Evolutionary conservation across 2,113 vertebrate genomes (phyloP).

Genomic region (Falcunculus frontatus): DNA sequence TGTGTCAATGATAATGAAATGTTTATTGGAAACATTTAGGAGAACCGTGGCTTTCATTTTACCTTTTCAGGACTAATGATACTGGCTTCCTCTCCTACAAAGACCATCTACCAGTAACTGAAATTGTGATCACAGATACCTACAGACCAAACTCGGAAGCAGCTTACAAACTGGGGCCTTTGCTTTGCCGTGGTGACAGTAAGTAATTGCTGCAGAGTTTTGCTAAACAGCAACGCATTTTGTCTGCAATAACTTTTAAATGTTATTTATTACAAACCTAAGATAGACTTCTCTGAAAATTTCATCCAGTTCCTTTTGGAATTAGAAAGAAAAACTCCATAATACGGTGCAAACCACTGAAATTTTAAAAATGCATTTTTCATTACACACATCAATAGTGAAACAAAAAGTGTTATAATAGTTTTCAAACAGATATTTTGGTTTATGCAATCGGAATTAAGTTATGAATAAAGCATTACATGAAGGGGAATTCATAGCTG

Average conservation of each 20-base stretch:
- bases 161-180: slow-evolving; percentile 85
- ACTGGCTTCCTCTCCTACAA: slow-evolving; percentile 87
- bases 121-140: slow-evolving; percentile 85
- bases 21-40: not conserved
- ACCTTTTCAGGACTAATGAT: slow-evolving; percentile 82
- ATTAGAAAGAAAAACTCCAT: not conserved
- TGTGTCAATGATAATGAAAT: not conserved
- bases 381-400: fast-evolving
- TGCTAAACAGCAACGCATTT: not conserved
- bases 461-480: not conserved
- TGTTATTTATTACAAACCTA: not conserved
- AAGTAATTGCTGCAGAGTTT: slow-evolving; percentile 68
- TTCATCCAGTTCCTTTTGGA: not conserved
- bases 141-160: slow-evolving; percentile 82
- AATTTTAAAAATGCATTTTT: not conserved
- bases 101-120: slow-evolving; percentile 85
- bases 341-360: not conserved
- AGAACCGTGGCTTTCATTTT: not conserved
- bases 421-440: not conserved
- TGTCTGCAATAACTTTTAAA: not conserved
- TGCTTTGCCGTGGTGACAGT: slow-evolving; percentile 90
- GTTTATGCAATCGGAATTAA: not conserved
- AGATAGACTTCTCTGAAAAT: not conserved
- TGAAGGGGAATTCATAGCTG: not conserved
- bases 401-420: not conserved